Conservation (phyloP, 2,888 invertebrate species). For the Synanthedon vespiformis region DNA sequence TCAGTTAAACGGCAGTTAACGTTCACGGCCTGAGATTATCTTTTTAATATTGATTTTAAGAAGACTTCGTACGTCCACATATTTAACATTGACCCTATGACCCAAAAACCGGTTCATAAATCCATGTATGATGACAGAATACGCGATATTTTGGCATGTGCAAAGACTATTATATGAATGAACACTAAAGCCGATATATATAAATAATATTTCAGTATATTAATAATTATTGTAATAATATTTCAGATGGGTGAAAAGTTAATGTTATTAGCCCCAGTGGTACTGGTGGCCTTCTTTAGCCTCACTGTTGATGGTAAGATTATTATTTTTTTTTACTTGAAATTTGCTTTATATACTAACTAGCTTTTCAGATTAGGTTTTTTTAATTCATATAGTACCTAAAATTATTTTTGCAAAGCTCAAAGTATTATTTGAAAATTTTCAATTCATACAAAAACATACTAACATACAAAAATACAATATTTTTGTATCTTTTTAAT, state of each 20-base stretch:
- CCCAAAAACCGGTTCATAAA: neutral
- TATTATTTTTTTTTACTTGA: neutral
- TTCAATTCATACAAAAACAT: too few species aligned
- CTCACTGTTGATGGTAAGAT: constrained; percentile 44
- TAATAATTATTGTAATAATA: neutral
- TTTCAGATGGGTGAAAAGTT: constrained; percentile 51
- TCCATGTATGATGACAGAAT: neutral
- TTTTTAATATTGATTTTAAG: too few species aligned
- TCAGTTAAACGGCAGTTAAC: too few species aligned
- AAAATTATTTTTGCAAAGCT: too few species aligned
- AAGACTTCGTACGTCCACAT: neutral
- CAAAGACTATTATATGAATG: neutral
- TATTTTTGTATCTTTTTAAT: too few species aligned
- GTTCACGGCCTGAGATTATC: too few species aligned
- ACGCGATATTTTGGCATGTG: too few species aligned
- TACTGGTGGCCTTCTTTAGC: constrained; percentile 38
- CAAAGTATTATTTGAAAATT: too few species aligned
- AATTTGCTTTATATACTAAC: too few species aligned
- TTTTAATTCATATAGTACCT: neutral
- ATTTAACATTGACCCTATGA: neutral
- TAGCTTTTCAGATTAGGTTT: too few species aligned
- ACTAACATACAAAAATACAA: too few species aligned
- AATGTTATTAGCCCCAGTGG: constrained; percentile 44
- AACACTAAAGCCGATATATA: neutral
- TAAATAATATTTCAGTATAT: neutral